A percentile compares a stretch with the other conserved stretches of the same genome.
These are phyloP conservation scores for Trichomycterus rosablanca DNA, from an alignment of 2,113 vertebrate species.

Conservation along the genomic window DNA sequence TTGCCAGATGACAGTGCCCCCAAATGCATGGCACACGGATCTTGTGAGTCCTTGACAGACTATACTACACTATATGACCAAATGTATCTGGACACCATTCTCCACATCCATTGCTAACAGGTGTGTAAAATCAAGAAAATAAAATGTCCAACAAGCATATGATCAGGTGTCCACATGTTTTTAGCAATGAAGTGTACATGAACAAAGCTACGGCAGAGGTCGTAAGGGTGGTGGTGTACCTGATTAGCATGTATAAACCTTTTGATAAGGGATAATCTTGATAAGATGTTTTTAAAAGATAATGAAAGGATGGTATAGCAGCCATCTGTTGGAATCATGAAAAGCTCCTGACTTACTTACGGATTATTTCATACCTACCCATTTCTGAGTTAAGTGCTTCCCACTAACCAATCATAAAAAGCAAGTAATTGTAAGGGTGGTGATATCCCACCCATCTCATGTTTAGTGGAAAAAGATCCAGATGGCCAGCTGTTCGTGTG, in stretches of 20 bases:
- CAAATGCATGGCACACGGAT: too few relatives aligned
- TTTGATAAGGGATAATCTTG: not conserved
- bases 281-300: conserved; percentile 13
- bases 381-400: conserved; percentile 37
- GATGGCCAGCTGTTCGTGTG: conserved; percentile 45
- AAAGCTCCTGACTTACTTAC: conserved; percentile 6
- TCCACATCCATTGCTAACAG: too few relatives aligned
- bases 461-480: conserved; percentile 37
- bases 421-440: conserved; percentile 40
- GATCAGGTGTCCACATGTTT: too few relatives aligned
- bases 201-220: too few relatives aligned
- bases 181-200: too few relatives aligned
- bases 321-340: conserved; percentile 15
- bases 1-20: too few relatives aligned
- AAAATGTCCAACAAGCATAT: too few relatives aligned
- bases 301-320: not conserved
- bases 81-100: too few relatives aligned
- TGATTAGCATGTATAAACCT: not conserved
- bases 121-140: too few relatives aligned
- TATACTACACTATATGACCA: too few relatives aligned
- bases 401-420: conserved; percentile 40
- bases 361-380: conserved; percentile 34
- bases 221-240: not conserved
- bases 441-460: conserved; percentile 37
- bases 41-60: too few relatives aligned